phyloP scores from a whole-genome alignment of 2,113 vertebrate species.

The Mastomys coucha region DNA sequence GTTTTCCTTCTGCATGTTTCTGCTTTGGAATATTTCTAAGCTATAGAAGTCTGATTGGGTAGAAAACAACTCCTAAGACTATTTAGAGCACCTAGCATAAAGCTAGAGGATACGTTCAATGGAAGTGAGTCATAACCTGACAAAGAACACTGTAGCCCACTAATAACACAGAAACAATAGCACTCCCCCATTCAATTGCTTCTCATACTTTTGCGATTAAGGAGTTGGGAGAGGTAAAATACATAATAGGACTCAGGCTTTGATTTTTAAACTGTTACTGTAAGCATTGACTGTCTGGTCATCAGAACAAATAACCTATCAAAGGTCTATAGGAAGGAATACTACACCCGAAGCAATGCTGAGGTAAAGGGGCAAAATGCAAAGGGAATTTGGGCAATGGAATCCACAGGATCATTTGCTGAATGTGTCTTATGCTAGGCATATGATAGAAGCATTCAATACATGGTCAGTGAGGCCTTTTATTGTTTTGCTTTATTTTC shows the following conservation, averaged over 20 bases:
- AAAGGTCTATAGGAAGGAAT: conserved; percentile 51
- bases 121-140: background rate
- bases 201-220: background rate
- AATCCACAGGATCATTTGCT: conserved; percentile 67
- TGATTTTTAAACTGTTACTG: conserved; percentile 38
- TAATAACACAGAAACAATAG: background rate
- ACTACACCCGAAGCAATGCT: background rate
- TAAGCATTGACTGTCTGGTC: conserved; percentile 46
- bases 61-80: background rate
- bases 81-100: background rate
- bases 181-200: background rate
- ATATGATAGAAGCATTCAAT: conserved; percentile 74
- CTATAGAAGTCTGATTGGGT: background rate
- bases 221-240: background rate
- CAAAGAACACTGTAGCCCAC: background rate
- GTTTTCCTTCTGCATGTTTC: background rate
- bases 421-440: conserved; percentile 72
- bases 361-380: conserved; percentile 22
- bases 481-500: conserved; percentile 52
- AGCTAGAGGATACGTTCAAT: background rate
- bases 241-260: background rate
- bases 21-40: background rate
- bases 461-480: conserved; percentile 64
- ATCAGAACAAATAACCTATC: conserved; percentile 29
- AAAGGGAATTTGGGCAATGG: conserved; percentile 68